Evolutionary conservation across 2,888 invertebrate species (phyloP).

Genomic region (Leucozona laternaria): DNA sequence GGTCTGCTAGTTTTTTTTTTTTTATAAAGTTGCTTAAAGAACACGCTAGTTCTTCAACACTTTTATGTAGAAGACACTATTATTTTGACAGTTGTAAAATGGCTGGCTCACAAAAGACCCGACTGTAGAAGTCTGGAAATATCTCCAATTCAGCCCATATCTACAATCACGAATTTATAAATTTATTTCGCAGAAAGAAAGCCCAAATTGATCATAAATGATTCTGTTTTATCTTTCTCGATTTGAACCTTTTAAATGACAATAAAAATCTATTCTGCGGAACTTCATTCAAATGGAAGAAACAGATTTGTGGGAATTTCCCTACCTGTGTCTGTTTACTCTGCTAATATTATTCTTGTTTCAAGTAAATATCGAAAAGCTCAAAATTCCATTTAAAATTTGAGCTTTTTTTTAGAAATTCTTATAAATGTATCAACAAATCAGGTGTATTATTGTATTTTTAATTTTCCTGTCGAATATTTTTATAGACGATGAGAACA

Average conservation of each 20-base stretch:
- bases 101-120: no score
- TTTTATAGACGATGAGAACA: neutral
- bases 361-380: conserved; percentile 1
- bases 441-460: neutral
- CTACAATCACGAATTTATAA: no score
- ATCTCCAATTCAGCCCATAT: no score
- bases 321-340: neutral
- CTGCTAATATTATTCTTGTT: neutral
- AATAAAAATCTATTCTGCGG: neutral
- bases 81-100: no score
- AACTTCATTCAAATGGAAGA: neutral
- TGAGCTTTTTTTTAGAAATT: neutral
- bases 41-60: no score
- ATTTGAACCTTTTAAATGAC: neutral
- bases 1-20: no score
- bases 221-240: neutral
- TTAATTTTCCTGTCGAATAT: neutral
- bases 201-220: neutral
- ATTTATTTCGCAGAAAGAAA: no score
- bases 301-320: conserved; percentile 12
- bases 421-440: neutral
- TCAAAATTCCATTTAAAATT: neutral
- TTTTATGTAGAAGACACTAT: no score
- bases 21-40: no score
- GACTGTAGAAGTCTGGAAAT: no score